These are phyloP conservation scores for Cynocephalus volans DNA, from an alignment of 2,113 vertebrate species.

Conservation along the genomic window DNA sequence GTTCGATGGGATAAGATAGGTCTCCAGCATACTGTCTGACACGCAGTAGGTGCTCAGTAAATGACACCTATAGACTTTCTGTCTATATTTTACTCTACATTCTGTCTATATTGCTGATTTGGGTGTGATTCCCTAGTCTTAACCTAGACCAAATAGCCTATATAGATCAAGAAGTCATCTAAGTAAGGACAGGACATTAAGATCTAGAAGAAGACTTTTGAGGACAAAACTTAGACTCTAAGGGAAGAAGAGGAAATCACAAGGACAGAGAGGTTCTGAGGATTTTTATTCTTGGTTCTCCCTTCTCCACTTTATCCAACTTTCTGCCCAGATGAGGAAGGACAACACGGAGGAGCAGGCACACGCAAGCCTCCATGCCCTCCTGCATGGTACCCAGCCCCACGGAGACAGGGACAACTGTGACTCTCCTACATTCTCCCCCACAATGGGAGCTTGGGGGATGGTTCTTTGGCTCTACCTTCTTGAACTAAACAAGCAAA, in stretches of 20 bases:
- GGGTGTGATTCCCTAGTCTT: not conserved
- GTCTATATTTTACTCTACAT: not conserved
- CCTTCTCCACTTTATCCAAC: not conserved
- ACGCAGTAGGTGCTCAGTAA: not conserved
- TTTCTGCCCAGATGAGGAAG: not conserved
- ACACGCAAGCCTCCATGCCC: too few species aligned
- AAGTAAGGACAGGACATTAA: not conserved
- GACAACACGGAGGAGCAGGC: too few species aligned
- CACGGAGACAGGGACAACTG: too few species aligned
- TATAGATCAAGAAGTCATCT: not conserved
- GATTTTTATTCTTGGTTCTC: not conserved
- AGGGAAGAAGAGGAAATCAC: not conserved
- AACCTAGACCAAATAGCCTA: not conserved
- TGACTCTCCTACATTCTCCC: fast-evolving
- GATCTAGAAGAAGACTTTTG: not conserved
- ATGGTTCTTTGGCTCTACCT: not conserved
- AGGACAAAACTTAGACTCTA: not conserved
- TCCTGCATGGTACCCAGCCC: not conserved
- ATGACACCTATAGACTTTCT: not conserved
- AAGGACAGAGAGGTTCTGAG: too few species aligned
- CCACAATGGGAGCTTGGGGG: not conserved
- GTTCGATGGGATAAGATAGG: not conserved
- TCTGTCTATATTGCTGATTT: not conserved
- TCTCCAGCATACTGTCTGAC: not conserved
- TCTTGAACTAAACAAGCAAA: not conserved